These are phyloP conservation scores for Zhengitettix transpicula DNA, from an alignment of 2,888 invertebrate genomes.

Conservation along the genomic window DNA sequence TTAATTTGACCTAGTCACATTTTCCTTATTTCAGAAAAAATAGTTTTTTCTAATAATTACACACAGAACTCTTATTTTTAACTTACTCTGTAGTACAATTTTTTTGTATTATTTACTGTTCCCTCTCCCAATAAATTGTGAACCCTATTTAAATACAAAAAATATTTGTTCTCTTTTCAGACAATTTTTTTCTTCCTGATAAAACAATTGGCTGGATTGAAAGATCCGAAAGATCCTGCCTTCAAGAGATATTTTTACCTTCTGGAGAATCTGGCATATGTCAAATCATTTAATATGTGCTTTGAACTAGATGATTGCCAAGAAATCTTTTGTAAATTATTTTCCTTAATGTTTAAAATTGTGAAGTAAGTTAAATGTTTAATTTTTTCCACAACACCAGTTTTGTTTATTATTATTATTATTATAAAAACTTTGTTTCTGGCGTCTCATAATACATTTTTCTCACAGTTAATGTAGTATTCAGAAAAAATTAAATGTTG, in stretches of 20 bases:
- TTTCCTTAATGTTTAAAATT: constrained; percentile 86
- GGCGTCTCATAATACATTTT: too few species aligned
- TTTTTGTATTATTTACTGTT: neutral
- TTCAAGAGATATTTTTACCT: constrained; percentile 96
- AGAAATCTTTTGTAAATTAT: constrained; percentile 87
- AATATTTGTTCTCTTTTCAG: constrained; percentile 26
- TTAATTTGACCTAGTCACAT: too few species aligned
- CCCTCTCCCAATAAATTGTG: constrained; percentile 1
- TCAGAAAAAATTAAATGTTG: too few species aligned
- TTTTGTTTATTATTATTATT: neutral
- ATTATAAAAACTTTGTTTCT: neutral
- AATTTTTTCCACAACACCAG: neutral
- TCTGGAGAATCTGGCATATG: constrained; percentile 89
- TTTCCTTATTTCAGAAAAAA: too few species aligned
- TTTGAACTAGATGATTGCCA: constrained; percentile 95
- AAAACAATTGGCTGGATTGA: constrained; percentile 79
- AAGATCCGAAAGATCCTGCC: constrained; percentile 91
- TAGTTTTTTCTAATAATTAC: too few species aligned
- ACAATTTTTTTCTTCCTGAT: constrained; percentile 88
- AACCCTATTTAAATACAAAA: too few species aligned
- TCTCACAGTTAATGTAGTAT: too few species aligned
- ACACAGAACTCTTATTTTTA: too few species aligned
- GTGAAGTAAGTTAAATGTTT: constrained; percentile 60
- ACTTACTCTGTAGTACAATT: too few species aligned
- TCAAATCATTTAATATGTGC: constrained; percentile 97